Percentiles rank a stretch among this genome's conserved stretches.
Conservation (phyloP, 2,888 invertebrate genomes). For the Trissonchulus sp. region DNA sequence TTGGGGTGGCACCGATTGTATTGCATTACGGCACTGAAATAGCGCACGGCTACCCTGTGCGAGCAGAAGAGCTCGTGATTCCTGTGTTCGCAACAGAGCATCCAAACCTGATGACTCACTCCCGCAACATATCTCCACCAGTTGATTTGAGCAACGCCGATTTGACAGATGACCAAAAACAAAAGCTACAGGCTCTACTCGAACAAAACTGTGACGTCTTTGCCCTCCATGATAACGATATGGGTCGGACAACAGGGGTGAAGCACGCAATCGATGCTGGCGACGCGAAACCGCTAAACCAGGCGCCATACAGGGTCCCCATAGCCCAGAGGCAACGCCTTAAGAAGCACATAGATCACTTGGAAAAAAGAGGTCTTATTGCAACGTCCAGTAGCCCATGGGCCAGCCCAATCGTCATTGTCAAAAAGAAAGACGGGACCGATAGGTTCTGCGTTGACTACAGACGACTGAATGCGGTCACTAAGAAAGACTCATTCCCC, state of each 20-base stretch:
- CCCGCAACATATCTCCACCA: no score
- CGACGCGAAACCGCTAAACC: slow-evolving; percentile 2
- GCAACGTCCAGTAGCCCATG: slow-evolving; percentile 46
- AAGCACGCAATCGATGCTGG: neutral
- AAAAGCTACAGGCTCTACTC: neutral
- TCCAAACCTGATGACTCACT: no score
- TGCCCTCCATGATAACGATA: slow-evolving; percentile 2
- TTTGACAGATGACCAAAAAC: no score
- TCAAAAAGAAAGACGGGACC: slow-evolving; percentile 45
- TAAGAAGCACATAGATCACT: neutral
- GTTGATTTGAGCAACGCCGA: no score
- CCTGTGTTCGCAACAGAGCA: no score
- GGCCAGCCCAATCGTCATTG: slow-evolving; percentile 48
- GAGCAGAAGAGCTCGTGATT: no score
- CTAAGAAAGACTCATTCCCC: slow-evolving; percentile 33
- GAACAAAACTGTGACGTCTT: slow-evolving; percentile 2
- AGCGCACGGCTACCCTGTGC: no score
- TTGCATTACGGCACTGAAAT: no score
- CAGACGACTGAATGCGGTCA: slow-evolving; percentile 36
- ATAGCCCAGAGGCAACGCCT: neutral
- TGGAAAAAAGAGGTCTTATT: slow-evolving; percentile 26
- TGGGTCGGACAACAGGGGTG: neutral
- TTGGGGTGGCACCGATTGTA: no score
- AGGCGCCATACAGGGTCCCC: neutral
- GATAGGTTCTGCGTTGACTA: slow-evolving; percentile 40